These are phyloP conservation scores for Prunella fulvescens DNA, from an alignment of 2,113 vertebrate species.

Conservation along the genomic window DNA sequence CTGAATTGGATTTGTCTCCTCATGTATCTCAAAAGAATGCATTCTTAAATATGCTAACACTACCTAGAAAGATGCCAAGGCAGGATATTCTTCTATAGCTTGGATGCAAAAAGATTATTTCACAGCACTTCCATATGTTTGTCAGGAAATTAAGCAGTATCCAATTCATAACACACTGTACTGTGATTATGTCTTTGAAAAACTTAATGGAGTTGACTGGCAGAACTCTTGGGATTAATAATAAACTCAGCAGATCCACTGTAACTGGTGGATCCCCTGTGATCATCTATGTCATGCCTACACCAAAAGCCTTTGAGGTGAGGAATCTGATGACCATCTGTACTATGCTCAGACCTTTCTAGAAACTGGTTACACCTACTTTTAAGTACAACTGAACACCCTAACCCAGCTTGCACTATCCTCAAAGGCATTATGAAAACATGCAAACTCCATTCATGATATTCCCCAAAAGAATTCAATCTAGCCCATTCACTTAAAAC, in stretches of 20 bases:
- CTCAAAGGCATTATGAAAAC: background rate
- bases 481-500: background rate
- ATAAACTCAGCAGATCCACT: background rate
- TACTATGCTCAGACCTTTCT: background rate
- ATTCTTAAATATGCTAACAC: background rate
- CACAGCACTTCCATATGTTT: background rate
- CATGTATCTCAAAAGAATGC: background rate
- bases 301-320: background rate
- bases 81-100: background rate
- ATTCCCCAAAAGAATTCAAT: background rate
- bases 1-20: background rate
- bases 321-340: rapidly evolving
- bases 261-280: background rate
- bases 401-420: background rate
- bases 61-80: background rate
- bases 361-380: background rate
- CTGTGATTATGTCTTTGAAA: background rate
- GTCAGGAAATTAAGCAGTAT: background rate
- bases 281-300: background rate
- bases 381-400: background rate
- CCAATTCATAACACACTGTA: background rate
- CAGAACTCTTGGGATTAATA: background rate
- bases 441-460: background rate
- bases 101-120: background rate
- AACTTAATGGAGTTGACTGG: background rate